Base-by-base conservation (phyloP, 2,888 invertebrate species). In the Meandrusa payeni region DNA sequence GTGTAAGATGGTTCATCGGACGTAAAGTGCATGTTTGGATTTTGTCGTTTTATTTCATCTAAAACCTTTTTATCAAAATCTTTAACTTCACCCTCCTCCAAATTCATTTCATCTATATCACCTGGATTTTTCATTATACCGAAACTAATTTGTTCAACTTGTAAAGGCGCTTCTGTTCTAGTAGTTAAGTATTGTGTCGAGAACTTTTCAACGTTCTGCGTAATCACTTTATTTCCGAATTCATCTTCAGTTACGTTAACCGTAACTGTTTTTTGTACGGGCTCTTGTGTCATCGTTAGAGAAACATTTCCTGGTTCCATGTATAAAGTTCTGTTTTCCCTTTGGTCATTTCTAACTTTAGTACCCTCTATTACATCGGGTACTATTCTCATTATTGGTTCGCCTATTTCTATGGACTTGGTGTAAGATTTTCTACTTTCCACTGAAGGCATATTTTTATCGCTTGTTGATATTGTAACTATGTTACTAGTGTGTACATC, bases 391-490 rank as follows among this genome's bases (percentile, higher is more conserved):
- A 74, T 61, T 36, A 60, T 68, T 5, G 79, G 69, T 46, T 87
- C 82, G 6, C 87, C 83, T 23, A 88, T 88, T 57, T 88, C 88
- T 46, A 88, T 88, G 10, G 86, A 86, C 54, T 88, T 88, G n/a
- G 83, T 88, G 46, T 79, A 88, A 3, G 76, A 69, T 56, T 78
- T 81, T 33, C 68, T 64, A 54, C 74, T 75, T 47, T 74, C 66
- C 50, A 78, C 76, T 22, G 68, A 47, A 2, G 77, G 73, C 39
- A 69, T 69, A 46, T 57, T 63, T 52, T 86, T 86, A 41, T 86
- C 79, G 42, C 68, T 74, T 7, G 79, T 79, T 1, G 76, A 69
- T 52, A 89, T 87, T 2, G 88, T 89, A 15, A 89, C 83, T n/a
- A 88, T 64, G 51, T 86, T 87, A 41, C 59, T 72, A 15, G 56